Conservation (phyloP, 2,113 vertebrate genomes). For the Henicopernis longicauda region DNA sequence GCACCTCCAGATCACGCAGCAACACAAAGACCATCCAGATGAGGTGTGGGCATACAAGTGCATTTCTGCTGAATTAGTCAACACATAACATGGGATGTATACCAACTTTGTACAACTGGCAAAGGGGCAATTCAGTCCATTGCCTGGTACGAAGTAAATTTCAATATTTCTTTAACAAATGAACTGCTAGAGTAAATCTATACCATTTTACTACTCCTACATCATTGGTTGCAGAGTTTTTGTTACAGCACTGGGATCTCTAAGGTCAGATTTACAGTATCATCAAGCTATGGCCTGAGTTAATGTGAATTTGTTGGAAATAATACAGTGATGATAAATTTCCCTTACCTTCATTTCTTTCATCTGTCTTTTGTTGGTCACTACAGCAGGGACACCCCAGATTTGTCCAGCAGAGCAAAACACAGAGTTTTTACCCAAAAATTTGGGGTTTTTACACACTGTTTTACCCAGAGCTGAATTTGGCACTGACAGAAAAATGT, state of each 20-base stretch:
- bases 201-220: neutral
- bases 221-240: neutral
- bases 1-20: neutral
- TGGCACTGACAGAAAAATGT: neutral
- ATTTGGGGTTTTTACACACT: no score
- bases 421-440: neutral
- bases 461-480: neutral
- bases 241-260: neutral
- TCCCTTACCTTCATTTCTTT: neutral
- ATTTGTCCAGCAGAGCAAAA: neutral
- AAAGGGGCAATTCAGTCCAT: neutral
- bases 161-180: neutral
- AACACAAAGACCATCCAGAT: neutral
- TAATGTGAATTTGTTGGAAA: neutral
- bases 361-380: neutral
- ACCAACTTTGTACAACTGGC: neutral
- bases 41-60: neutral
- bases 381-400: neutral
- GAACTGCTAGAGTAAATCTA: neutral
- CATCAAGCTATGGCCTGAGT: neutral
- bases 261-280: neutral
- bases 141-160: neutral
- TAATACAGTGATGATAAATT: neutral
- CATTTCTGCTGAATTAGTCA: slow-evolving; percentile 35
- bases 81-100: neutral